phyloP scores from a whole-genome alignment of 2,888 invertebrate genomes.

The Lepidocyrtinus sp. region DNA sequence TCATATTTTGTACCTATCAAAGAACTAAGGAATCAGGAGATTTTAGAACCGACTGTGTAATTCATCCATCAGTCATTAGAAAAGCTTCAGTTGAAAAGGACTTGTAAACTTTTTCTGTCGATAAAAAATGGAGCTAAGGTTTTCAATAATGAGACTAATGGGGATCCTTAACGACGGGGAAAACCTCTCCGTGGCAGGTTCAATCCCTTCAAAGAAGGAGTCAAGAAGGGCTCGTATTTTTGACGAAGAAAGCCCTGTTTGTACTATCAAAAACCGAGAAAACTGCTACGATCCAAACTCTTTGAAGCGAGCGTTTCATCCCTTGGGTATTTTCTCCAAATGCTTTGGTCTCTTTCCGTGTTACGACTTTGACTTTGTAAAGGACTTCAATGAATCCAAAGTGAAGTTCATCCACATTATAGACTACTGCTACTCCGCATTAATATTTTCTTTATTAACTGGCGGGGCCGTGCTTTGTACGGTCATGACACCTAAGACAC shows the following conservation, averaged over 20 bases:
- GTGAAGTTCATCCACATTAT: conserved; percentile 53
- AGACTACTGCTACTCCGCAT: conserved; percentile 63
- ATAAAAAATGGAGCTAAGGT: not conserved
- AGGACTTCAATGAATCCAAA: conserved; percentile 23
- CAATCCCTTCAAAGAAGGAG: not conserved
- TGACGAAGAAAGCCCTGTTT: conserved; percentile 47
- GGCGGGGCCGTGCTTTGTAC: conserved; percentile 59
- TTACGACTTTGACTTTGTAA: conserved; percentile 61
- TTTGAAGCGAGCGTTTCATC: conserved; percentile 60
- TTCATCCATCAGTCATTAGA: too few relatives aligned
- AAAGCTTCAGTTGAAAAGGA: too few relatives aligned
- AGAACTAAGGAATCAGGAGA: too few relatives aligned
- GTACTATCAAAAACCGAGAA: conserved; percentile 20
- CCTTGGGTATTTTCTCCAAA: conserved; percentile 64
- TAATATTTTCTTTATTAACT: conserved; percentile 53
- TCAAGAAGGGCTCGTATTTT: conserved; percentile 37
- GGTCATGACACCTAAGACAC: not conserved
- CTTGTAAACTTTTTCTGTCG: too few relatives aligned
- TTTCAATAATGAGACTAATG: not conserved
- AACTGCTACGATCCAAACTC: conserved; percentile 60
- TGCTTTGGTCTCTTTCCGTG: conserved; percentile 66
- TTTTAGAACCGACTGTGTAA: too few relatives aligned
- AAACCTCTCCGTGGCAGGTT: not conserved
- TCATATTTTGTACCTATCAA: too few relatives aligned
- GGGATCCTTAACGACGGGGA: not conserved